These are phyloP conservation scores for Microctenopoma steveboyesi DNA, from an alignment of 2,797 vertebrate genomes.

Conservation along the genomic window DNA sequence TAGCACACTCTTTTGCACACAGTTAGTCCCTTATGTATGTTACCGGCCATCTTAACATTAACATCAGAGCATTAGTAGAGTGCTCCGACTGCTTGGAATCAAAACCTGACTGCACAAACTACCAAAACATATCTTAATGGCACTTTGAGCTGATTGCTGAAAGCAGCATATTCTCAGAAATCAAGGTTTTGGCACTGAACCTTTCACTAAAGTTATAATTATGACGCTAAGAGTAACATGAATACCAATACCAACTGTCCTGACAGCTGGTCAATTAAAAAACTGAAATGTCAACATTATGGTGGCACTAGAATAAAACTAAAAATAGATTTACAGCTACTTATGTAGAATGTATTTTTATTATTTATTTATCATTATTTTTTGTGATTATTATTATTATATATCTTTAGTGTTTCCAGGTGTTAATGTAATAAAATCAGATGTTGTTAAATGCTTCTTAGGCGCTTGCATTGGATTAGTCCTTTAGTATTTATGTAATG, in stretches of 20 bases:
- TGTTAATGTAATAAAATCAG: background rate
- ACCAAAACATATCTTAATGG: too few relatives aligned
- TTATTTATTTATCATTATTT: background rate
- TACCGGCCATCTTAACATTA: background rate
- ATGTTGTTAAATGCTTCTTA: conserved; percentile 19
- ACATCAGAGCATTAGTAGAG: background rate
- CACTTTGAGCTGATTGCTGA: too few relatives aligned
- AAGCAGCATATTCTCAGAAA: too few relatives aligned
- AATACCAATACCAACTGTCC: background rate
- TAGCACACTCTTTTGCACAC: background rate
- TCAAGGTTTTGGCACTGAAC: too few relatives aligned
- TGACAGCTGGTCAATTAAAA: background rate
- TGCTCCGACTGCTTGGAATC: background rate
- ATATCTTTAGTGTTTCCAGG: background rate
- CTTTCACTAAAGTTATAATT: background rate
- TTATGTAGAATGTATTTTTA: background rate
- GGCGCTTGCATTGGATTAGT: background rate
- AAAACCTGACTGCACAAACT: background rate
- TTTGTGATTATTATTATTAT: background rate
- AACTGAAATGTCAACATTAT: too few relatives aligned
- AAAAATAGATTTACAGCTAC: background rate
- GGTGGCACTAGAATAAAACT: too few relatives aligned
- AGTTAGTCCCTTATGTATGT: background rate
- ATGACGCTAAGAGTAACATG: too few relatives aligned
- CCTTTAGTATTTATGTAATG: background rate